phyloP scores from a whole-genome alignment of 2,113 vertebrate genomes.

The Aix galericulata region DNA sequence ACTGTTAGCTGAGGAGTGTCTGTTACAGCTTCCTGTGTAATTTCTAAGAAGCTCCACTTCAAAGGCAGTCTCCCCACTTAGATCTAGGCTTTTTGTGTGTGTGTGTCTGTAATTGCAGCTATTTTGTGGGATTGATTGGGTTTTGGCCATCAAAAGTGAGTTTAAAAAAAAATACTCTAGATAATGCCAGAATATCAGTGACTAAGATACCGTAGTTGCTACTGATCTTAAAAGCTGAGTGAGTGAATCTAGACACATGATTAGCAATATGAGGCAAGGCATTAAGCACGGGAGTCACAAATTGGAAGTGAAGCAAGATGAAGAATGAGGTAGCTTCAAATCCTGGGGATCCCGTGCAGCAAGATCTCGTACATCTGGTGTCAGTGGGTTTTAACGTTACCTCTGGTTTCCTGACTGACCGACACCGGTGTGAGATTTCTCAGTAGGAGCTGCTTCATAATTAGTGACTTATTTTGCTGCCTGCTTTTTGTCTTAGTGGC shows the following conservation, averaged over 20 bases:
- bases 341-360: neutral
- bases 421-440: neutral
- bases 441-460: neutral
- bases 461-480: neutral
- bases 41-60: neutral
- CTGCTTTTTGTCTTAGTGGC: neutral
- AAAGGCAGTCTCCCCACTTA: neutral
- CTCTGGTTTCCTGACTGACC: neutral
- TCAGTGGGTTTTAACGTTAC: neutral
- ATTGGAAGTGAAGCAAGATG: neutral
- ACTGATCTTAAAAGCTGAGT: neutral
- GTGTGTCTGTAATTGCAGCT: neutral
- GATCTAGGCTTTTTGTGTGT: neutral
- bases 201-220: neutral
- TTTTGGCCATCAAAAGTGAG: neutral
- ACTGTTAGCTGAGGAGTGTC: neutral
- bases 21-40: neutral
- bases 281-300: neutral
- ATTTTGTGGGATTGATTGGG: neutral
- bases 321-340: neutral
- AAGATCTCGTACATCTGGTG: accelerated
- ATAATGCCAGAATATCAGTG: neutral
- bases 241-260: neutral
- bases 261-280: neutral
- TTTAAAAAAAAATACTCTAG: neutral